These are phyloP conservation scores for Pseudonaja textilis DNA, from an alignment of 2,113 vertebrate species.

Conservation along the genomic window DNA sequence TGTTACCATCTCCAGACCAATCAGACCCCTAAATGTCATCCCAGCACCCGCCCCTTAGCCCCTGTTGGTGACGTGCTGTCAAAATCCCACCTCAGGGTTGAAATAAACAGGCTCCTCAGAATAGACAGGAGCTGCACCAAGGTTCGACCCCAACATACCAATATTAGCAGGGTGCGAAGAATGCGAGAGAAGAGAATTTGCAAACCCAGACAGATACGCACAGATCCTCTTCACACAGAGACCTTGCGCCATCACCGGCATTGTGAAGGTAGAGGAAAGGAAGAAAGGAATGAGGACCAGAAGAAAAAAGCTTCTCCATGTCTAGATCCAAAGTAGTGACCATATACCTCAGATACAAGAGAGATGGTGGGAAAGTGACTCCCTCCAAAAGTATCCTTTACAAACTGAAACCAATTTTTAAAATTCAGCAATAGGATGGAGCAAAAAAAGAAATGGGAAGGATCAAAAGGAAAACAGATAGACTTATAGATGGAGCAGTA, in stretches of 20 bases:
- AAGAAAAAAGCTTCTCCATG: neutral
- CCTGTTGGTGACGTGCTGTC: conserved; percentile 10
- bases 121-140: conserved; percentile 36
- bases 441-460: neutral
- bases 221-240: conserved; percentile 7
- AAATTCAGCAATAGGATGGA: neutral
- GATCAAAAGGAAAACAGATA: neutral
- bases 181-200: conserved; percentile 83
- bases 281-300: neutral
- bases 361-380: neutral
- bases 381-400: neutral
- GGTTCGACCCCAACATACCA: conserved; percentile 68
- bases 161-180: conserved; percentile 82
- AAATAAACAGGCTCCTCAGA: conserved; percentile 27
- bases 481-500: conserved; percentile 47
- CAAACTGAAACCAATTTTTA: too few species aligned
- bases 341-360: neutral
- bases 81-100: conserved; percentile 20
- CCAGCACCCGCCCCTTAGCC: neutral
- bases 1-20: neutral
- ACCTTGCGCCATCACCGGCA: neutral
- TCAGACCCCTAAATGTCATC: neutral
- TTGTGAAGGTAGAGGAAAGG: neutral
- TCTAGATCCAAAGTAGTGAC: neutral
- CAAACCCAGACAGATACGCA: conserved; percentile 59